Evolutionary conservation across 1,140 invertebrate species (phyloP), one percentile per base, ranked within the genome.

Genomic region (Temnothorax nylanderi): DNA sequence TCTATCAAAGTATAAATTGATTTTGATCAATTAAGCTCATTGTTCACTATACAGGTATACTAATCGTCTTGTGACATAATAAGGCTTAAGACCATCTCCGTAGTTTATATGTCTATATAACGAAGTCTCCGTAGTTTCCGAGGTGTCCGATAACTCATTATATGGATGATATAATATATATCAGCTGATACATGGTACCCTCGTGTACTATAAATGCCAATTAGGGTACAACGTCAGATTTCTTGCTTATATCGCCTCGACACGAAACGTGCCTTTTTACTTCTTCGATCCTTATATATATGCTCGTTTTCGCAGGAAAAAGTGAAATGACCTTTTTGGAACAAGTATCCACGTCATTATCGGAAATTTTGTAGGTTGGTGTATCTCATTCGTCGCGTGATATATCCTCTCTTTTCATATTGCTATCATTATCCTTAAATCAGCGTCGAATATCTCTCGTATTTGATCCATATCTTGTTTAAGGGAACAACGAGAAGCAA

Each of bases 151-250:
- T 85, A 85, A 87, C 64, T 89, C 72, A 91, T 92, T 92, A 92
- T 16, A 58, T 49, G 34, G 41, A 60, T 37, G 64, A 90, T 72
- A 21, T 87, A 85, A 26, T 72, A 90, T 26, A 82, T 44, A 65
- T 16, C 58, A 32, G 41, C 3, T 87, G 88, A 91, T 62, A 54
- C 34, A 91, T 87, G 64, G 77, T 32, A 89, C 91, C 89, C 90
- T 58, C 34, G 76, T 72, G 91, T 87, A 89, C 64, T 58, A 89
- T 92, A 91, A 92, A 92, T 82, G 87, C 89, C 91, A 92, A 92
- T 92, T 92, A 92, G 85, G 78, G 62, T 44, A 37, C 5, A 60
- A 90, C 82, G 86, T 92, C 89, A 64, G 87, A 91, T 91, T 92
- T 92, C 91, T 80, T 86, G 77, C 67, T 62, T 76, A 87, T 80